Evolutionary conservation across 2,113 vertebrate species (phyloP).

Genomic region (Salvelinus namaycush): DNA sequence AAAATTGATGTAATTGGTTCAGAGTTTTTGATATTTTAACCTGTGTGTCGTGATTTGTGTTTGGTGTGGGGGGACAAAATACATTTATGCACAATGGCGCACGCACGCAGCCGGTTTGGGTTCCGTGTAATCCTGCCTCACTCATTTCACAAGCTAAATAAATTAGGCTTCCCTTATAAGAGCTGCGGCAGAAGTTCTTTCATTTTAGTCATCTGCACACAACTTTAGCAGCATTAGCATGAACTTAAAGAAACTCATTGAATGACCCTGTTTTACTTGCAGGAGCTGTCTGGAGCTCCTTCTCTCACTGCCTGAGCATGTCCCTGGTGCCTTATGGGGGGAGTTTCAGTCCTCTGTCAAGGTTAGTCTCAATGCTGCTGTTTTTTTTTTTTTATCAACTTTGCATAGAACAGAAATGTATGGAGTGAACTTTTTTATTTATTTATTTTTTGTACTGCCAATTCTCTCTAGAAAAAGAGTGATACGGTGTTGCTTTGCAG

Average conservation of each 20-base stretch:
- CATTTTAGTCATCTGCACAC: no score
- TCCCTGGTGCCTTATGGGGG: constrained; percentile 93
- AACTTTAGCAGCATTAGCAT: neutral
- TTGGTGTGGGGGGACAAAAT: no score
- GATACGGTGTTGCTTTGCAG: no score
- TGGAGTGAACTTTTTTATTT: neutral
- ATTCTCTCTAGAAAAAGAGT: neutral
- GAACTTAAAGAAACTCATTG: neutral
- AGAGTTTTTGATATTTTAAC: no score
- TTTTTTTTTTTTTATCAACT: constrained; percentile 13
- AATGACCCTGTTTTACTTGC: constrained; percentile 39
- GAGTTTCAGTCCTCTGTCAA: constrained; percentile 93
- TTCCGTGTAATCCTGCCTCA: no score
- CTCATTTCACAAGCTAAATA: no score
- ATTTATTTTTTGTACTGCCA: neutral
- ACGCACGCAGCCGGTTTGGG: no score
- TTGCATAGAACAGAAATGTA: constrained; percentile 2
- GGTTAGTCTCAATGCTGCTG: constrained; percentile 73
- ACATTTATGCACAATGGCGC: no score
- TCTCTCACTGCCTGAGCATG: constrained; percentile 87
- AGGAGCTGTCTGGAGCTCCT: constrained; percentile 98
- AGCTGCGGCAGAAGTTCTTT: no score
- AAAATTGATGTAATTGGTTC: no score
- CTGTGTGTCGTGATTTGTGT: no score
- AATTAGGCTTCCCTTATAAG: no score